Conservation (phyloP, 2,888 invertebrate species). For the Hemaris fuciformis region DNA sequence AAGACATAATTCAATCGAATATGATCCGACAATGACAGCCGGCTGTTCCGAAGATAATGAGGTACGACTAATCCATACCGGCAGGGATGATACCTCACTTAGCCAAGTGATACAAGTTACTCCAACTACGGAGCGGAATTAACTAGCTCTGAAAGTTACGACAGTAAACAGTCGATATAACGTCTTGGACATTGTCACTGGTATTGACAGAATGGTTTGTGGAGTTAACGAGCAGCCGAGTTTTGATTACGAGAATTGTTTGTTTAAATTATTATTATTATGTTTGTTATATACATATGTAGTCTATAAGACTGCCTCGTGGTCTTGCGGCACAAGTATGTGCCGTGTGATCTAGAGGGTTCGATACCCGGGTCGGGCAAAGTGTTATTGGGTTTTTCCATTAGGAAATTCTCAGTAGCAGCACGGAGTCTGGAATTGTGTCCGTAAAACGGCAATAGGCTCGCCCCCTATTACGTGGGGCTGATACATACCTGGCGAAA, state of each 20-base stretch:
- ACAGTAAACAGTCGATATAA: neutral
- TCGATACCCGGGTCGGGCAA: too few relatives aligned
- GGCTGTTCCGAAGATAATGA: slow-evolving; percentile 3
- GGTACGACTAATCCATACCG: slow-evolving; percentile 9
- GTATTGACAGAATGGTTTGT: neutral
- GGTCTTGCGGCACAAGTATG: too few relatives aligned
- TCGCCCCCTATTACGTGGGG: too few relatives aligned
- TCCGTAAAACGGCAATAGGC: too few relatives aligned
- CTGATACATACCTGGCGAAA: too few relatives aligned
- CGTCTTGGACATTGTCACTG: neutral
- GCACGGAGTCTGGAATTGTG: too few relatives aligned
- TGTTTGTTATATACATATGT: too few relatives aligned
- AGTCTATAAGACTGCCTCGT: too few relatives aligned
- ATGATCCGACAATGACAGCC: neutral
- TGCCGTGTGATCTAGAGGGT: too few relatives aligned
- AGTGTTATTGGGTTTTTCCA: too few relatives aligned
- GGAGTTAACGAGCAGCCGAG: neutral
- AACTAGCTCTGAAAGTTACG: neutral
- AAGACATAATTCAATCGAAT: neutral
- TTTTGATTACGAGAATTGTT: neutral
- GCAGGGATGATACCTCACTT: neutral
- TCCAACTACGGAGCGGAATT: neutral
- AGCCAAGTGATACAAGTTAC: neutral
- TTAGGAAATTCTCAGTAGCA: too few relatives aligned
- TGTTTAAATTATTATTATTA: neutral